Conservation (phyloP, 2,888 invertebrate genomes). For the Automeris io region DNA sequence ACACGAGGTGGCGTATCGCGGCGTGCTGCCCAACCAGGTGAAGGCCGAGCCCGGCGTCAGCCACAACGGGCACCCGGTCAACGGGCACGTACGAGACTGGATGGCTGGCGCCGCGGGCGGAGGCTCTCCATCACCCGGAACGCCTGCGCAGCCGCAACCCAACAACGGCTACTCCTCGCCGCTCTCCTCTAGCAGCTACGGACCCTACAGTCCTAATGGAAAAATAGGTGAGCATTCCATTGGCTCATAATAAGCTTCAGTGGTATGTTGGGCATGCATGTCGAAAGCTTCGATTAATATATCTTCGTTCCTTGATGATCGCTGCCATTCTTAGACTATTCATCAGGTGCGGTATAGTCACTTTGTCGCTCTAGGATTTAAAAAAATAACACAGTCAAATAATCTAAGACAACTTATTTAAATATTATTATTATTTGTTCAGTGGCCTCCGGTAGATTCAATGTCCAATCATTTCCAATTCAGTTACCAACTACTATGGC, state of each 20-base stretch:
- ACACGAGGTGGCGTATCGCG: constrained; percentile 79
- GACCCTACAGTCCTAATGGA: constrained; percentile 92
- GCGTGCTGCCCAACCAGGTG: constrained; percentile 66
- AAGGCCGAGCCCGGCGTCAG: constrained; percentile 72
- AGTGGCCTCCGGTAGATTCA: no score
- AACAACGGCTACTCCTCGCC: constrained; percentile 91
- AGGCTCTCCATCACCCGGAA: constrained; percentile 80
- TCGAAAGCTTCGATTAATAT: no score
- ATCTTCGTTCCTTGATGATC: no score
- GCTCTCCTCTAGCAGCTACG: constrained; percentile 91
- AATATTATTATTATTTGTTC: no score
- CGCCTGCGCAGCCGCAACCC: constrained; percentile 78
- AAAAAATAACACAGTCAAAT: no score
- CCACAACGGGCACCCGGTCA: constrained; percentile 67
- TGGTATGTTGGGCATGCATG: no score
- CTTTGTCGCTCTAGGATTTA: no score
- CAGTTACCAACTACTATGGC: not conserved
- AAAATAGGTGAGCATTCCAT: constrained; percentile 85
- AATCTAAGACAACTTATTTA: no score
- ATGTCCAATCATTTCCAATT: no score
- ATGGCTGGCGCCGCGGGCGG: constrained; percentile 70
- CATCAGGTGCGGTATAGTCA: no score
- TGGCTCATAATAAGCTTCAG: not conserved
- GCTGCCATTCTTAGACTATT: no score
- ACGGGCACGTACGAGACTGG: constrained; percentile 71